Evolutionary conservation across 2,888 invertebrate species (phyloP).

Genomic region (Rhingia campestris): DNA sequence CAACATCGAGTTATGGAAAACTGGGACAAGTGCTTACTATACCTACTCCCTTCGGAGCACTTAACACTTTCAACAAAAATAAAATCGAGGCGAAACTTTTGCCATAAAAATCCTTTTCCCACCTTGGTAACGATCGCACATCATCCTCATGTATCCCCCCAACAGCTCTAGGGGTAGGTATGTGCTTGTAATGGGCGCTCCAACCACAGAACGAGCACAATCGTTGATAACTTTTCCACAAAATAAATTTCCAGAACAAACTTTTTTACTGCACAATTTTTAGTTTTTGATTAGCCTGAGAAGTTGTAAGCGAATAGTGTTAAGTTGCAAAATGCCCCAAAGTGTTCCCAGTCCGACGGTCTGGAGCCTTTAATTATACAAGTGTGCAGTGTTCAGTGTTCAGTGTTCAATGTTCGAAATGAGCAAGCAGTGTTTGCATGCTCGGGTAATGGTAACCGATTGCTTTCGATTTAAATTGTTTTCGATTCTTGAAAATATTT

Average conservation of each 20-base stretch:
- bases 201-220: conserved; percentile 56
- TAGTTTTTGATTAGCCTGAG: conserved; percentile 63
- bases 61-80: conserved; percentile 57
- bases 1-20: conserved; percentile 44
- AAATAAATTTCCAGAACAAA: conserved; percentile 45
- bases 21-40: conserved; percentile 57
- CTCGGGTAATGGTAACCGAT: not conserved
- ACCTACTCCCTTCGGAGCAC: conserved; percentile 54
- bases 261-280: conserved; percentile 44
- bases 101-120: conserved; percentile 68
- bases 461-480: not conserved
- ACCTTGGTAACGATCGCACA: conserved; percentile 51
- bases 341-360: conserved; percentile 24
- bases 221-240: conserved; percentile 34
- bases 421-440: too few relatives aligned
- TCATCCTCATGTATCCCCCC: conserved; percentile 27
- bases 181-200: conserved; percentile 39
- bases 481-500: not conserved
- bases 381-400: too few relatives aligned
- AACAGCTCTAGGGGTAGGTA: conserved; percentile 4
- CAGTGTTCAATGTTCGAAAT: too few relatives aligned
- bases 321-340: conserved; percentile 40
- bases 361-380: conserved; percentile 27
- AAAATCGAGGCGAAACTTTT: conserved; percentile 58
- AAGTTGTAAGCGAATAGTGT: conserved; percentile 41